Evolutionary conservation across 2,113 vertebrate genomes (phyloP), one percentile per base, ranked within the genome.

Genomic region (Podilymbus podiceps): DNA sequence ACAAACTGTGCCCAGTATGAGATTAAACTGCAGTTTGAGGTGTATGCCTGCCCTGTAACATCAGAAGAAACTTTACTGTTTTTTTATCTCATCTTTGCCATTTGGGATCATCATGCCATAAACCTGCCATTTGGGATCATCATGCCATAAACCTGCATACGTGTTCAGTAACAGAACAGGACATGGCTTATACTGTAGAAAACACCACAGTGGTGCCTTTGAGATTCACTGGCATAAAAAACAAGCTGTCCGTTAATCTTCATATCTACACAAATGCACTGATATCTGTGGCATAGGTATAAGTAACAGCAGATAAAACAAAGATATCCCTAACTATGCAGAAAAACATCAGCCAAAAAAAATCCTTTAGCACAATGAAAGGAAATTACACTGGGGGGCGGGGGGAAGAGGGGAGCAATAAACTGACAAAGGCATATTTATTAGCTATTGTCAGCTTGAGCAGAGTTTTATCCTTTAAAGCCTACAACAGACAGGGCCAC

Each of bases 291-390:
- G 52, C 72, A 93, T 2, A 84, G 49, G 38, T 78, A 1, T 4
- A 89, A 71, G 40, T 67, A 81, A 85, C 21, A 77, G 44, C 68
- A 95, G 59, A 77, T 35, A 10, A 93, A 94, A 88, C 5, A 58
- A 78, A 90, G 88, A 31, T 8, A 89, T 49, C 27, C 27, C 73
- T 62, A 78, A 89, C 55, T 56, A 81, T 0, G 3, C 63, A 93
- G 81, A 78, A 89, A 83, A 79, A 21, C 14, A 59, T 40, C 24
- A 60, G 69, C 62, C 95, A 72, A 89, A 76, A 86, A 89, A 94
- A 85, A 89, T 40, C 27, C 35, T 58, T 38, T 7, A 84, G 47
- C 27, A 95, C 88, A 93, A 96, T 85, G 52, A 55, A 81, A 93
- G 89, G 88, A 96, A 93, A 62, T n/a, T 0, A 60, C 76, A 79